Percentiles rank a stretch among this genome's conserved stretches.
Evolutionary conservation across 2,113 vertebrate genomes (phyloP).

Genomic region (Pollachius pollachius): DNA sequence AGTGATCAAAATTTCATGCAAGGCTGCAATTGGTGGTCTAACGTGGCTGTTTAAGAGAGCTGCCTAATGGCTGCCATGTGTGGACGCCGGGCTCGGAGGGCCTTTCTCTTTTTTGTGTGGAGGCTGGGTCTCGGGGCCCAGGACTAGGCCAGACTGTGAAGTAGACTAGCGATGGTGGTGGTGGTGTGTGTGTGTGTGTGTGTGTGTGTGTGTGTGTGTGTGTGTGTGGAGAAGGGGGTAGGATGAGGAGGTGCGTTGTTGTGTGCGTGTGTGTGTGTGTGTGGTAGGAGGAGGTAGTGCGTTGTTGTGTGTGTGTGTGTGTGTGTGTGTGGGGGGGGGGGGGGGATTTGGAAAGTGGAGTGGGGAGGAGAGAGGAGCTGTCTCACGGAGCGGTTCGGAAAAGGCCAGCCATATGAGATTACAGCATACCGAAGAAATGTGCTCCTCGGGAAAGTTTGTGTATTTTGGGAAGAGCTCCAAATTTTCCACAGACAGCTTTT

Average conservation of each 20-base stretch:
- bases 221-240: too few species aligned
- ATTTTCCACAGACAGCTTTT: constrained; percentile 72
- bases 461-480: constrained; percentile 72
- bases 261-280: too few species aligned
- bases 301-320: too few species aligned
- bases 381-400: constrained; percentile 67
- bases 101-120: constrained; percentile 47
- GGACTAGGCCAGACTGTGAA: constrained; percentile 64
- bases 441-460: constrained; percentile 66
- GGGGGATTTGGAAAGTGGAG: constrained; percentile 64
- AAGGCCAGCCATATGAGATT: constrained; percentile 75
- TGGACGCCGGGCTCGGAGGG: constrained; percentile 63
- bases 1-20: constrained; percentile 72
- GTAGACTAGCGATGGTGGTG: constrained; percentile 59
- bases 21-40: constrained; percentile 69
- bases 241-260: too few species aligned
- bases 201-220: too few species aligned
- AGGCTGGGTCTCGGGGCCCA: constrained; percentile 59
- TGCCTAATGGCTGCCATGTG: constrained; percentile 73
- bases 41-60: constrained; percentile 69
- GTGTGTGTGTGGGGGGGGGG: constrained; percentile 56
- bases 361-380: constrained; percentile 58
- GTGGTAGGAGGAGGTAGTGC: too few species aligned
- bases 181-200: too few species aligned
- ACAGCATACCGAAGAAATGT: constrained; percentile 75